These are phyloP conservation scores for Crax fasciolata DNA, from an alignment of 2,797 vertebrate genomes.

Conservation along the genomic window DNA sequence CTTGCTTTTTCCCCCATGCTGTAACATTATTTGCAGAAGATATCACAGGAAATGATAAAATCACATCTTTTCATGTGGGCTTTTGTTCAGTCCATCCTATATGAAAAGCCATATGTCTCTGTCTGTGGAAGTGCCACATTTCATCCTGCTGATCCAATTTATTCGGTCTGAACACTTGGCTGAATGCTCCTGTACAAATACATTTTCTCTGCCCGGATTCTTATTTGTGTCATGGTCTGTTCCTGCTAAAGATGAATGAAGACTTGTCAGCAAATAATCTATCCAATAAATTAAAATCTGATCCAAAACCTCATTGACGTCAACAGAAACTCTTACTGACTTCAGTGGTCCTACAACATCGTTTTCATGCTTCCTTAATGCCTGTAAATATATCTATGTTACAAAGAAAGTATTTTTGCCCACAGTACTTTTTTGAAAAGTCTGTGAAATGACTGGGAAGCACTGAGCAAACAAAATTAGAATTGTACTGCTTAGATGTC, in stretches of 20 bases:
- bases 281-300: slow-evolving; percentile 19
- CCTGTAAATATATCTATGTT: not conserved
- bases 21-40: not conserved
- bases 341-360: not conserved
- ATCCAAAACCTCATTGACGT: slow-evolving; percentile 71
- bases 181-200: not conserved
- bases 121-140: not conserved
- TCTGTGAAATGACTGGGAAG: not conserved
- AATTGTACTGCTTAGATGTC: not conserved
- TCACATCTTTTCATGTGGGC: not conserved
- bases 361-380: not conserved
- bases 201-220: slow-evolving; percentile 13
- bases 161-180: not conserved
- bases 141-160: slow-evolving; percentile 47
- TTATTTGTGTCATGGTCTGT: slow-evolving; percentile 36
- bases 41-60: slow-evolving; percentile 39
- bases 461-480: not conserved
- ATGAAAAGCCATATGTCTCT: slow-evolving; percentile 13
- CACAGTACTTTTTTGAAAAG: not conserved
- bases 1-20: not conserved
- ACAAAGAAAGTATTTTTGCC: not conserved
- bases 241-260: slow-evolving; percentile 34
- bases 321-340: slow-evolving; percentile 29
- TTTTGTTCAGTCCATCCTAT: not conserved
- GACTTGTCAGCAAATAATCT: slow-evolving; percentile 61